Base-by-base conservation (phyloP, 2,113 vertebrate genomes). In the Oncorhynchus clarkii region DNA sequence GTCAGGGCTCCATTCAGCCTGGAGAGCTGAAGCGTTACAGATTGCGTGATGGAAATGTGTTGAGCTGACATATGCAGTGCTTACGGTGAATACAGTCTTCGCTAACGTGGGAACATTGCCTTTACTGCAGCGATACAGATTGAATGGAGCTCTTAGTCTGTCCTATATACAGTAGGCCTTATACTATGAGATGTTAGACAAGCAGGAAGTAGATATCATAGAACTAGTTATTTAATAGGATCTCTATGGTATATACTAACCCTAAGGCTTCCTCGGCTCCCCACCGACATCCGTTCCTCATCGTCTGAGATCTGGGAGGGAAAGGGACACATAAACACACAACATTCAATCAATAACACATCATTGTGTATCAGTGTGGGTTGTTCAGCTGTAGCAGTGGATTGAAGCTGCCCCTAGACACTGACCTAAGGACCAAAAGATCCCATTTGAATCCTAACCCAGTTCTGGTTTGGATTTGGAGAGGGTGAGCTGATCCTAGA, bases 261-360 rank as follows among this genome's bases (percentile, higher is more conserved):
- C 95, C 96, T 91, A 73, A 96, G 91, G 82, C 97, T 98, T 81
- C 97, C 95, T 3, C 96, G 94, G 79, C 96, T 97, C 76, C 96
- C 95, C 85, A 96, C 95, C 29, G 97, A 98, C 94, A 95, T 87
- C 73, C 91, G 91, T 83, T 99, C 97, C 14, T 99, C 96, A 86
- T 97, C 96, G 60, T 97, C 97, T 0, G 96, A 97, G 51, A 94
- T 93, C 96, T 98, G 83, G 2, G 49, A 66, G 74, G 62, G 70
- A 90, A 83, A 88, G 79, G 89, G 82, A 54, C 26, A 18, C 79
- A 71, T 87, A 85, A 70, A 85, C 5, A 77, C 72, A 68, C 73
- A 91, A 89, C 81, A 89, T 80, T 27, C 84, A 82, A 57, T 75
- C 49, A 64, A 26, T 57, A 3, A 27, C 54, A 59, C 51, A 57